Evolutionary conservation across 2,113 vertebrate genomes (phyloP), one percentile per base, ranked within the genome.

Genomic region (Saccopteryx leptura): DNA sequence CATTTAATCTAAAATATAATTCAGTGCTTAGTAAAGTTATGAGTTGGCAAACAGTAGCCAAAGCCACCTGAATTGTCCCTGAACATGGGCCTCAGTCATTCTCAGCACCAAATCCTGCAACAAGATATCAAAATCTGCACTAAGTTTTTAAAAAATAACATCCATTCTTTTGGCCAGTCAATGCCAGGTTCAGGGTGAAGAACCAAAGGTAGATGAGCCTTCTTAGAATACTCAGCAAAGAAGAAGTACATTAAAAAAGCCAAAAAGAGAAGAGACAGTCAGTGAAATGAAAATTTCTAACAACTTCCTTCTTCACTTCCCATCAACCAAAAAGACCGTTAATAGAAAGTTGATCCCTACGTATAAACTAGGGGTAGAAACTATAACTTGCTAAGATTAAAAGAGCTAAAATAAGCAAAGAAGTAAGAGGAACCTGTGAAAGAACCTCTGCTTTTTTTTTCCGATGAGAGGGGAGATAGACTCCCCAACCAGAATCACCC

Each of bases 21-120:
- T 97, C 94, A 97, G 69, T 33, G 46, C 65, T 95, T 66, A 97
- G 90, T 94, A 88, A 97, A 26, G 58, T 0, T 0, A 91, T 93
- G 89, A 92, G 69, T 52, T 88, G 52, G 39, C 81, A 83, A 96
- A 26, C 90, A 93, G 46, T 26, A 86, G 68, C 91, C 93, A 97
- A 82, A 96, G 92, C 79, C 91, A 92, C 91, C 91, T 7, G 4
- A 97, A 94, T 71, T 68, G 91, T 60, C 23, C 52, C 61, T 33
- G 39, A 63, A 90, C 96, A 96, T 23, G 23, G 97, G 98, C 78
- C 92, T 52, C 6, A n/a, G 95, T 96, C 96, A 96, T 56, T 98
- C 97, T 98, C 66, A 58, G n/a, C 39, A 82, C 0, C 4, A 33
- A 94, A 91, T 75, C 39, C 31, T 68, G 50, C 78, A 85, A 88